Conservation (phyloP, 2,888 invertebrate genomes). For the Macroteleia sp. region DNA sequence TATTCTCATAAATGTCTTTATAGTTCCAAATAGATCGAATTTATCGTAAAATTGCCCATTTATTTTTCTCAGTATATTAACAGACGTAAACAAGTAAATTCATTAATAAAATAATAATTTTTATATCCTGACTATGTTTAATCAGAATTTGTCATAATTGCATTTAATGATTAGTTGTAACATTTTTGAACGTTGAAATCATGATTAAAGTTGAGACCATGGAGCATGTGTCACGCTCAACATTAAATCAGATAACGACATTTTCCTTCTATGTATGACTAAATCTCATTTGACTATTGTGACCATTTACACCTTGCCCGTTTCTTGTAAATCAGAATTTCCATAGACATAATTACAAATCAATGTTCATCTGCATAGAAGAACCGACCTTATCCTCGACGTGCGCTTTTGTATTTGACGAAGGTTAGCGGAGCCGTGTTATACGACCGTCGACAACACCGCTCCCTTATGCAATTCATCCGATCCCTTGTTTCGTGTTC, state of each 20-base stretch:
- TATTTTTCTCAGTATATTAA: too few species aligned
- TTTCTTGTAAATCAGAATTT: constrained; percentile 61
- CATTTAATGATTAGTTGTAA: constrained; percentile 26
- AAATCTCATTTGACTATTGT: constrained; percentile 49
- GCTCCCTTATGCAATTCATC: constrained; percentile 52
- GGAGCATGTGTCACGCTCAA: constrained; percentile 38
- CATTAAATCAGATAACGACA: constrained; percentile 47
- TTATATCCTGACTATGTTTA: too few species aligned
- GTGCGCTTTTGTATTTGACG: constrained; percentile 47
- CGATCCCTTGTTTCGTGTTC: constrained; percentile 42
- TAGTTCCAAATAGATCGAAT: too few species aligned
- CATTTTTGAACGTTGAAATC: constrained; percentile 38
- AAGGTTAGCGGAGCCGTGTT: constrained; percentile 47
- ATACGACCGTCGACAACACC: constrained; percentile 49
- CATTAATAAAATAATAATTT: too few species aligned
- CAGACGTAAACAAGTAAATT: too few species aligned
- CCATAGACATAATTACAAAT: constrained; percentile 54
- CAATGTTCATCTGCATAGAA: constrained; percentile 61
- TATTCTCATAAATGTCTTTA: too few species aligned
- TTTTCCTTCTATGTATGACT: constrained; percentile 50
- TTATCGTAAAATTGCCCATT: too few species aligned
- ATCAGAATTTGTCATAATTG: too few species aligned
- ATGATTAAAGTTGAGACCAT: constrained; percentile 32
- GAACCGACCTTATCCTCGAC: constrained; percentile 61
- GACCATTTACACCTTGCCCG: constrained; percentile 52